These are phyloP conservation scores for Macroramphosus scolopax DNA, from an alignment of 2,797 vertebrate species.

Conservation along the genomic window DNA sequence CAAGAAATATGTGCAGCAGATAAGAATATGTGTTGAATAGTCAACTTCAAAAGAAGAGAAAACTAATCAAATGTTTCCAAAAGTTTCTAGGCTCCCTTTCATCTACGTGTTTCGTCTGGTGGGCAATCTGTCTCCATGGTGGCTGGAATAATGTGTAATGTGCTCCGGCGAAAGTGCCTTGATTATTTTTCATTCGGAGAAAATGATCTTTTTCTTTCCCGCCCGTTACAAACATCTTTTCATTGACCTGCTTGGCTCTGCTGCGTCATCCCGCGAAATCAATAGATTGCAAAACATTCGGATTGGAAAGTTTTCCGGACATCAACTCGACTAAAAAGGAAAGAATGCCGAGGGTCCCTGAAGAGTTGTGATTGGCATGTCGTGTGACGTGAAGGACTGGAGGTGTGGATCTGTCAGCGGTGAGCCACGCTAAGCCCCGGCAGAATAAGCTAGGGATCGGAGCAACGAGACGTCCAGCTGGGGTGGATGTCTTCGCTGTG, in stretches of 20 bases:
- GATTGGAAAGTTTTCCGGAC: constrained; percentile 15
- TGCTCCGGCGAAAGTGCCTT: constrained; percentile 28
- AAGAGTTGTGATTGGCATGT: constrained; percentile 54
- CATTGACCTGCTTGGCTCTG: constrained; percentile 52
- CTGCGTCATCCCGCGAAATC: constrained; percentile 49
- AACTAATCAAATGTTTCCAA: constrained; percentile 53
- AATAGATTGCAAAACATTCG: constrained; percentile 35
- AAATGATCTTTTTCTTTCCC: constrained; percentile 36
- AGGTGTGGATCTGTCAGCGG: constrained; percentile 62
- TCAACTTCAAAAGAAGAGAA: constrained; percentile 35
- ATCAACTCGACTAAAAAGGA: constrained; percentile 13
- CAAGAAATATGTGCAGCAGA: constrained; percentile 45
- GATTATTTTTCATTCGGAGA: constrained; percentile 55
- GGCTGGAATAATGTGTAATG: constrained; percentile 33
- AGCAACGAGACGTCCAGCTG: constrained; percentile 61
- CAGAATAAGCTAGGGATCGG: constrained; percentile 54
- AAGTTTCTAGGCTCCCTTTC: constrained; percentile 56
- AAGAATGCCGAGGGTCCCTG: constrained; percentile 31
- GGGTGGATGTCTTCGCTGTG: constrained; percentile 60
- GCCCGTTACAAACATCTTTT: constrained; percentile 51
- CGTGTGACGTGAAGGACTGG: constrained; percentile 52
- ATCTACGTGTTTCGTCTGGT: constrained; percentile 53
- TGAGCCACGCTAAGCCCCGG: constrained; percentile 55
- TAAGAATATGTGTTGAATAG: constrained; percentile 45
- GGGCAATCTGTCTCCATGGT: constrained; percentile 40